phyloP scores from a whole-genome alignment of 2,888 invertebrate genomes.

The Augochlorella aurata region DNA sequence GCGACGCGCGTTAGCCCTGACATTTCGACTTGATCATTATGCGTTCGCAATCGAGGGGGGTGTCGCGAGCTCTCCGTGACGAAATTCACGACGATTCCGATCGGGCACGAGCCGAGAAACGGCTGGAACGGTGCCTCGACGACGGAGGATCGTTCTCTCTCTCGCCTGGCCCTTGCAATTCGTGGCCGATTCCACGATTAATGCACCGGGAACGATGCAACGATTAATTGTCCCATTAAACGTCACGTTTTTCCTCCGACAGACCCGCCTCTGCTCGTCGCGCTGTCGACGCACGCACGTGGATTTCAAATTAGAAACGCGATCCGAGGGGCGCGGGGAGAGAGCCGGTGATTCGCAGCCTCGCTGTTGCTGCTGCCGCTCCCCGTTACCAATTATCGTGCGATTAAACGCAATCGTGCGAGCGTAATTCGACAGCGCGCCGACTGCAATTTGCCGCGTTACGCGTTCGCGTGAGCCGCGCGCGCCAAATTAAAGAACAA shows the following conservation, averaged over 20 bases:
- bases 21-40: conserved; percentile 45
- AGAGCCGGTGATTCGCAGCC: conserved; percentile 25
- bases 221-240: conserved; percentile 6
- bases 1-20: conserved; percentile 22
- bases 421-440: conserved; percentile 29
- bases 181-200: neutral
- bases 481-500: conserved; percentile 21
- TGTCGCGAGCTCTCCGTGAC: conserved; percentile 26
- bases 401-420: conserved; percentile 43
- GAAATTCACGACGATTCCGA: conserved; percentile 24
- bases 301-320: neutral
- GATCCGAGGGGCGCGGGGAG: neutral
- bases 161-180: neutral
- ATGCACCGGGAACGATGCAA: neutral
- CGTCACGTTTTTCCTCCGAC: neutral
- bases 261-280: no score
- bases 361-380: neutral
- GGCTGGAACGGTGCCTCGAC: conserved; percentile 2
- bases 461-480: conserved; percentile 23
- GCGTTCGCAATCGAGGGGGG: conserved; percentile 11
- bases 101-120: neutral
- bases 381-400: conserved; percentile 40
- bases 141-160: conserved; percentile 19
- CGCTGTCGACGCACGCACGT: neutral
- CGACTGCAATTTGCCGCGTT: conserved; percentile 45